Evolutionary conservation across 2,888 invertebrate genomes (phyloP).

Genomic region (Odontomyia ornata): DNA sequence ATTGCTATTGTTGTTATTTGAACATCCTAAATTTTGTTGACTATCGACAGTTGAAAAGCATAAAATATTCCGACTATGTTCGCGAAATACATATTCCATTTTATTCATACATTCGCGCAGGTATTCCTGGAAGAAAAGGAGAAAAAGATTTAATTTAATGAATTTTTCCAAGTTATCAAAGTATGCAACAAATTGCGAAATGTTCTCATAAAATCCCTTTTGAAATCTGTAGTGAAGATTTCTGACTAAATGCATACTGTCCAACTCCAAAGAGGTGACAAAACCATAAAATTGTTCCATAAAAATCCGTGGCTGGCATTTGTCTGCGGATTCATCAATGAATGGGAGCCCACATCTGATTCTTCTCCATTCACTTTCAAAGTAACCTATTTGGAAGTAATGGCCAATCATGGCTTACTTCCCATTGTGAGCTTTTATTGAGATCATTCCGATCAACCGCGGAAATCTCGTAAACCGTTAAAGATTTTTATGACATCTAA

Average conservation of each 20-base stretch:
- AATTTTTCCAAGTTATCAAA: too few species aligned
- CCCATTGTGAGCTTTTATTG: neutral
- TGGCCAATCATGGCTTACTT: neutral
- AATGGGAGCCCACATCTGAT: neutral
- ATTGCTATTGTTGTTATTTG: constrained; percentile 47
- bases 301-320: too few species aligned
- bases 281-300: too few species aligned
- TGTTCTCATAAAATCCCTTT: too few species aligned
- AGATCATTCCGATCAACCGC: neutral
- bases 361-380: too few species aligned
- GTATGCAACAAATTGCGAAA: too few species aligned
- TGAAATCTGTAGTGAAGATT: neutral
- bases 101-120: constrained; percentile 81
- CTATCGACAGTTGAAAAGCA: constrained; percentile 48
- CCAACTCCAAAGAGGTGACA: too few species aligned
- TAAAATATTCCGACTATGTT: constrained; percentile 60
- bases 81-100: constrained; percentile 80
- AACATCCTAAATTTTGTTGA: constrained; percentile 59
- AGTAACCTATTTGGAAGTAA: neutral
- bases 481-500: neutral
- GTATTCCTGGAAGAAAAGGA: constrained; percentile 73
- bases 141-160: constrained; percentile 27
- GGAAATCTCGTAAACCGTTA: neutral
- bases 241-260: neutral
- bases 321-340: too few species aligned